Evolutionary conservation across 2,888 invertebrate species (phyloP), one percentile per base, ranked within the genome.

Genomic region (Elysia crispata): DNA sequence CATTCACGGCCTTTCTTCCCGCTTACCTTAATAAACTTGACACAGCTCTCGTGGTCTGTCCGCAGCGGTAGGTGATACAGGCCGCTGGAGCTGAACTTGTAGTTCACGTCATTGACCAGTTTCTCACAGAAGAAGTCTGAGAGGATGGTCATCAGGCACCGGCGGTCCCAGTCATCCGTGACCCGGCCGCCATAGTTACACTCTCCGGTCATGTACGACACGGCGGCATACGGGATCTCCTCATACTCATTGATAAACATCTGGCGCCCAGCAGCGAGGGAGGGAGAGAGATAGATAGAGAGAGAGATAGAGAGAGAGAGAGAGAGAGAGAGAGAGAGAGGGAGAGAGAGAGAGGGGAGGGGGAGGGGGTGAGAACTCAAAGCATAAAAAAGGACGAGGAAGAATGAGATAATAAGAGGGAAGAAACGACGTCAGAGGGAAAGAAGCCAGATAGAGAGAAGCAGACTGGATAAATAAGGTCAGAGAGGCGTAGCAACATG

Each of bases 161-260:
- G 94, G 31, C 98, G 94, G 93, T 98, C 98, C 97, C 97, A 97
- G 91, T 97, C 97, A 90, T 98, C 98, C 0, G 98, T 98, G 1
- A 98, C 98, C 81, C 97, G 94, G 0, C 98, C 98, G 11, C 98
- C 98, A 91, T 98, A 98, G 93, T 98, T 98, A 90, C 97, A 98
- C 93, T 97, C 97, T 0, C 97, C 97, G 15, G 96, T 95, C 90
- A 97, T 93, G 93, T 97, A 97, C 67, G 94, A 94, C 84, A 97
- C 95, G 30, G 97, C 97, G 83, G 96, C 96, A 83, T 88, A 97
- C 0, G 97, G 97, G 1, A 97, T 96, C 81, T 95, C 95, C 0
- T 95, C 93, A 86, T 96, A 96, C 88, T 97, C 97, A 77, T 95
- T 95, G 60, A 98, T 93, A 91, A 98, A 97, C 95, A 97, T 97